phyloP scores from a whole-genome alignment of 2,888 invertebrate species.

The Hypomecis punctinalis region DNA sequence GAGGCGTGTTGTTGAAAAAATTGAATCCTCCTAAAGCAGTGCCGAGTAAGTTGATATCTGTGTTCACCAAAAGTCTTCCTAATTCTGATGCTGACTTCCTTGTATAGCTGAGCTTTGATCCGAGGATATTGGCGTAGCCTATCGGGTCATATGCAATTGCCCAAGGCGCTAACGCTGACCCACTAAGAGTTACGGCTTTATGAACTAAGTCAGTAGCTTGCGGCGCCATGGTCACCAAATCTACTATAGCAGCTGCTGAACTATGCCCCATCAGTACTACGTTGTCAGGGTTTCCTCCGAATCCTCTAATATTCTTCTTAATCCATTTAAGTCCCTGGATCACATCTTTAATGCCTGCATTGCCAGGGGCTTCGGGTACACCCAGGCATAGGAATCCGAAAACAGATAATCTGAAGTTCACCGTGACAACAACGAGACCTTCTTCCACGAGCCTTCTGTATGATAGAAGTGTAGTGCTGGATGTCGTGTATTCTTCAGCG shows the following conservation, averaged over 20 bases:
- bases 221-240: constrained; percentile 70
- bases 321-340: constrained; percentile 91
- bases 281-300: constrained; percentile 86
- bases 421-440: constrained; percentile 86
- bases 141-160: constrained; percentile 75
- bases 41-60: constrained; percentile 56
- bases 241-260: constrained; percentile 87
- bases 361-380: constrained; percentile 88
- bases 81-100: constrained; percentile 54
- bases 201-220: constrained; percentile 60
- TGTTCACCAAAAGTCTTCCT: constrained; percentile 55
- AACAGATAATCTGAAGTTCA: constrained; percentile 90
- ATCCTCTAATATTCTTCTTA: constrained; percentile 81
- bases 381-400: constrained; percentile 89
- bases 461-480: constrained; percentile 54
- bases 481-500: constrained; percentile 65
- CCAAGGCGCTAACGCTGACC: constrained; percentile 74
- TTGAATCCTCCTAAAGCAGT: constrained; percentile 55
- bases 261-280: constrained; percentile 93
- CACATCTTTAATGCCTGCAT: constrained; percentile 94
- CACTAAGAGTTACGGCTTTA: constrained; percentile 73
- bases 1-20: constrained; percentile 66
- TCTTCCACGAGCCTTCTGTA: constrained; percentile 87
- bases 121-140: constrained; percentile 61
- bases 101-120: constrained; percentile 59